Percentiles rank a stretch among this genome's conserved stretches.
Conservation (phyloP, 2,888 invertebrate species). For the Melangyna quadrimaculata region DNA sequence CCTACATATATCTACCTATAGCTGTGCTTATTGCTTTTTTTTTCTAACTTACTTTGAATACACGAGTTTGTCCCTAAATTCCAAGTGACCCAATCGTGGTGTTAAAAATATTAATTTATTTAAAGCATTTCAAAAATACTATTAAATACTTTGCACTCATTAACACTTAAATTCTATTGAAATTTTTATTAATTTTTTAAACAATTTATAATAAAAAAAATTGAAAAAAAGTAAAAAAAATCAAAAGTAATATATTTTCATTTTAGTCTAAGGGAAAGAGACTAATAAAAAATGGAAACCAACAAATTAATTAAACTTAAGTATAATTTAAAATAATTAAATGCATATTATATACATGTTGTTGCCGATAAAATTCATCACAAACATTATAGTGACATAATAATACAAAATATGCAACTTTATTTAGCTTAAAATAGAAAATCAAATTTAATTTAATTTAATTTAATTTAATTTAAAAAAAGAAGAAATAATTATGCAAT, state of each 20-base stretch:
- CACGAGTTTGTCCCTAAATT: too few relatives aligned
- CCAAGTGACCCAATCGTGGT: too few relatives aligned
- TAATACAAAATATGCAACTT: neutral
- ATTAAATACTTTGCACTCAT: neutral
- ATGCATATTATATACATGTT: neutral
- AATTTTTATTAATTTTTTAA: neutral
- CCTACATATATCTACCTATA: too few relatives aligned
- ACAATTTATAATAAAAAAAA: neutral
- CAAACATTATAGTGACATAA: neutral
- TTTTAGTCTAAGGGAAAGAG: neutral
- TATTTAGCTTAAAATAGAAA: conserved; percentile 2
- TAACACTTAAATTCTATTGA: neutral
- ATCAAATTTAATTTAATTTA: neutral
- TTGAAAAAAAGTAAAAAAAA: neutral
- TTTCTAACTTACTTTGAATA: too few relatives aligned
- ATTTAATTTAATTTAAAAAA: neutral
- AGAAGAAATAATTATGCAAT: conserved; percentile 1
- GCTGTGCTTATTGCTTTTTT: too few relatives aligned
- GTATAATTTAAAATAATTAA: neutral
- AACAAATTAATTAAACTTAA: conserved; percentile 22
- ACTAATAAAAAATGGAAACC: neutral
- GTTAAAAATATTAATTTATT: neutral
- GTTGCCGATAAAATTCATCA: neutral
- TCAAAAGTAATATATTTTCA: neutral
- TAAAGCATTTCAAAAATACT: neutral